These are phyloP conservation scores for Blomia tropicalis DNA, from an alignment of 2,888 invertebrate genomes.

Conservation along the genomic window DNA sequence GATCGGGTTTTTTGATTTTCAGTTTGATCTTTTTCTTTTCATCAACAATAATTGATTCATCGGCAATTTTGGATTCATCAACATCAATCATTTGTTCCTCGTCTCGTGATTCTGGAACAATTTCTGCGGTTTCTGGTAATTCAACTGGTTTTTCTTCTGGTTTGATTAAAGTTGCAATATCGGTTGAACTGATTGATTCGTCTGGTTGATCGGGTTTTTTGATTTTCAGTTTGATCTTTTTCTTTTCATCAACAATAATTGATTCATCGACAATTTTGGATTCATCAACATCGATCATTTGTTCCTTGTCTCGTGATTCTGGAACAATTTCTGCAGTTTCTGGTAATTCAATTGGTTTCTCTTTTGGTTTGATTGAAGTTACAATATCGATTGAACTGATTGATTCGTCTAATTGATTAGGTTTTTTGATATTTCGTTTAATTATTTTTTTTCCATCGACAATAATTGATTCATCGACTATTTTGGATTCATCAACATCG, in stretches of 20 bases:
- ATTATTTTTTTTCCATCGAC: conserved; percentile 4
- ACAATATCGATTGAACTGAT: too few relatives aligned
- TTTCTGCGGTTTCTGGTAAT: neutral
- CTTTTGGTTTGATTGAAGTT: conserved; percentile 17
- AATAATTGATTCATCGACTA: neutral
- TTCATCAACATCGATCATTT: neutral
- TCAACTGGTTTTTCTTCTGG: neutral
- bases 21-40: conserved; percentile 11
- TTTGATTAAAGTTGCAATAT: neutral
- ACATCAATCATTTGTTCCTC: neutral
- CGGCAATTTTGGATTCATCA: neutral
- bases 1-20: conserved; percentile 9
- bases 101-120: neutral
- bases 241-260: conserved; percentile 1
- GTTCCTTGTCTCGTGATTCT: conserved; percentile 20
- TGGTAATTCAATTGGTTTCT: conserved; percentile 23
- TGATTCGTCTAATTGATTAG: conserved; percentile 12
- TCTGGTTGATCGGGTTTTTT: neutral
- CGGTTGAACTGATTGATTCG: neutral
- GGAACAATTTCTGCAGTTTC: conserved; percentile 19
- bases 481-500: neutral
- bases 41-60: neutral
- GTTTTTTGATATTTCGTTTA: conserved; percentile 10
- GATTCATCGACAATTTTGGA: conserved; percentile 5
- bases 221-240: neutral